phyloP scores from a whole-genome alignment of 2,888 invertebrate species.

The Drosophila glabriapex region DNA sequence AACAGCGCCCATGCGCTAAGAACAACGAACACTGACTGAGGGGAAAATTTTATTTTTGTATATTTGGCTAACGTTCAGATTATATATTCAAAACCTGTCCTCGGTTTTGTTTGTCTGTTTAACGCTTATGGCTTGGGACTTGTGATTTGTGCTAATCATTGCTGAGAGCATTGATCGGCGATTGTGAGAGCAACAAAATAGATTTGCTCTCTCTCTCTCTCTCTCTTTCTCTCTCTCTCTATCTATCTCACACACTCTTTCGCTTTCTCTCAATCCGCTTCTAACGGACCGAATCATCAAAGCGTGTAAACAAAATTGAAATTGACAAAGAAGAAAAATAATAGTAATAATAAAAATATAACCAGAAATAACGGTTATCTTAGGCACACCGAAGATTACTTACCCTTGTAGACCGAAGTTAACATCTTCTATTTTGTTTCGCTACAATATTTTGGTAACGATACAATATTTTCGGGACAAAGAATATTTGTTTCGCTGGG shows the following conservation, averaged over 20 bases:
- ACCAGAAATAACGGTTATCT: neutral
- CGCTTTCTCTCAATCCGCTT: neutral
- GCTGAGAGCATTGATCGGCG: conserved; percentile 21
- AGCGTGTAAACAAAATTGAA: conserved; percentile 18
- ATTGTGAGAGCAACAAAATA: conserved; percentile 18
- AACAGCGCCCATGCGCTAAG: conserved; percentile 42
- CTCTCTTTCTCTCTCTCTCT: conserved; percentile 32
- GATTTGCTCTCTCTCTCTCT: conserved; percentile 22
- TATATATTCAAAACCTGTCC: conserved; percentile 58
- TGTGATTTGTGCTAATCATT: conserved; percentile 46
- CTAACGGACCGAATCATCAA: conserved; percentile 39
- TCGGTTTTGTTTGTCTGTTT: conserved; percentile 26
- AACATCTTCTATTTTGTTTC: neutral
- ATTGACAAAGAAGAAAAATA: neutral
- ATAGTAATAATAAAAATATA: neutral
- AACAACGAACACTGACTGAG: conserved; percentile 63
- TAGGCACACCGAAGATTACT: neutral
- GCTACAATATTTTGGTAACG: neutral
- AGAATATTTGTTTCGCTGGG: neutral
- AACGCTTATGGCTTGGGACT: neutral
- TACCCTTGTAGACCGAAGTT: neutral
- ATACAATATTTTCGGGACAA: neutral
- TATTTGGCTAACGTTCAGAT: conserved; percentile 3
- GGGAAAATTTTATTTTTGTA: conserved; percentile 8
- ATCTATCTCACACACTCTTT: conserved; percentile 9